Evolutionary conservation across 2,113 vertebrate species (phyloP), one percentile per base, ranked within the genome.

Genomic region (Phasianus colchicus): DNA sequence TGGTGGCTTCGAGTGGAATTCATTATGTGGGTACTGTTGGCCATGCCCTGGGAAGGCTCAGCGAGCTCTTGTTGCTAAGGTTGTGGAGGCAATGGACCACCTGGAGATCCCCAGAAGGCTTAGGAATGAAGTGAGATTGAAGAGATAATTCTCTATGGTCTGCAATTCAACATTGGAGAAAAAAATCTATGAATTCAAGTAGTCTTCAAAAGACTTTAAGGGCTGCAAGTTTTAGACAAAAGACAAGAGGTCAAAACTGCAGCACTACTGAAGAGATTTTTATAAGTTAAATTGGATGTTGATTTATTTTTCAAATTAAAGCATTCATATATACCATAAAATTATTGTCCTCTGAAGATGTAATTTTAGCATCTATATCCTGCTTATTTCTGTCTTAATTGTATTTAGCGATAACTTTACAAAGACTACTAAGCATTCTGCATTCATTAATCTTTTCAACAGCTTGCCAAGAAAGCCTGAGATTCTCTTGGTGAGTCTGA

Each of bases 381-480:
- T 89, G 25, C 14, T 92, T 93, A 67, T 75, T 89, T 87, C 66
- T 91, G 29, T 22, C 14, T 82, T 84, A 86, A 71, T 38, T 52
- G 4, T 16, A 17, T 29, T 84, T 75, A 71, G 25, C 38, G 71
- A 77, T 47, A 10, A 55, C 7, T 86, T 83, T 40, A 34, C 10
- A 34, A 88, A 67, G 24, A 36, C 34, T 52, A 6, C 65, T 72
- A 64, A 40, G 36, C 25, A 70, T 85, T 92, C 78, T 71, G 45
- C 21, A 38, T 10, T 15, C 60, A 43, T 57, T 36, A 79, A 55
- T 86, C 52, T 83, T 65, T 67, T 18, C 47, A 24, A 76, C 8
- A 77, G 32, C 17, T 65, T 81, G 21, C 43, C 86, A 29, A 88
- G 13, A 17, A 88, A 86, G 63, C 32, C 29, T 52, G 17, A 77